Evolutionary conservation across 1,140 invertebrate genomes (phyloP).

Genomic region (Scylla paramamosain): DNA sequence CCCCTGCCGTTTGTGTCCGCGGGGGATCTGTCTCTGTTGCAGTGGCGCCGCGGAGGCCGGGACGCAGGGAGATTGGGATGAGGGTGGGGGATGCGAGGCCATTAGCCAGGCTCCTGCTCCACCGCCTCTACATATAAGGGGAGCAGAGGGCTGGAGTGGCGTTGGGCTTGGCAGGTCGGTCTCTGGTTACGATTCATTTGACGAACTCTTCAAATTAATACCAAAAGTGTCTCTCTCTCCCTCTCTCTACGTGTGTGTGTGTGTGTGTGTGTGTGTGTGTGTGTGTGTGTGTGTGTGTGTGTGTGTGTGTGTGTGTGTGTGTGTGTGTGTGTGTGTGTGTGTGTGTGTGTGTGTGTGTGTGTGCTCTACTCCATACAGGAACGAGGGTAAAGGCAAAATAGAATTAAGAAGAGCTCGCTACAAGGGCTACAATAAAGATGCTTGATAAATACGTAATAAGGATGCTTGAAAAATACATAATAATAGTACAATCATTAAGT

Average conservation of each 20-base stretch:
- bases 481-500: background rate
- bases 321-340: conserved; percentile 3
- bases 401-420: background rate
- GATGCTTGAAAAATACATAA: too few relatives aligned
- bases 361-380: background rate
- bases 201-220: background rate
- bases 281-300: background rate
- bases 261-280: too few relatives aligned
- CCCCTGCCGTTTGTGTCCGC: background rate
- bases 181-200: background rate
- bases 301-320: conserved; percentile 3
- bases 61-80: background rate
- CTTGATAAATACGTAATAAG: too few relatives aligned
- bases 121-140: conserved; percentile 18
- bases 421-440: too few relatives aligned
- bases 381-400: background rate
- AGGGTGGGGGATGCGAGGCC: background rate
- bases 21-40: background rate
- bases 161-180: background rate
- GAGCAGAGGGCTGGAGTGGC: background rate
- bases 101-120: background rate
- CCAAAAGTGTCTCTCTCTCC: background rate
- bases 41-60: background rate
- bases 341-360: background rate
- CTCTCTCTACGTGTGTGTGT: too few relatives aligned